Conservation (phyloP, 2,797 vertebrate species). For the Tokudaia tokunoshimensis region DNA sequence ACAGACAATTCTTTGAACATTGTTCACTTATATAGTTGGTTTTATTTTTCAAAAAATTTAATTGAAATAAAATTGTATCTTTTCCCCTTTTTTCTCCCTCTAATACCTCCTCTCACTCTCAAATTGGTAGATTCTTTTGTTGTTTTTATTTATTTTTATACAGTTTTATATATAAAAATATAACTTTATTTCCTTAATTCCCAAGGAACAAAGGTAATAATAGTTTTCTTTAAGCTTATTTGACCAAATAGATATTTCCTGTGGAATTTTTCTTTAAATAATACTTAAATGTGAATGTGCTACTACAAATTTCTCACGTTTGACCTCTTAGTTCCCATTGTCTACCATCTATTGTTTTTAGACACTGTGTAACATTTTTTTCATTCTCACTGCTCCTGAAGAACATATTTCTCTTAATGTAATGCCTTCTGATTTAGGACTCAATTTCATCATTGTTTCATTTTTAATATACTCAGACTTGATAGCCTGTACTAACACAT, state of each 20-base stretch:
- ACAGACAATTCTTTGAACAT: background rate
- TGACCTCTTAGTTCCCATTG: background rate
- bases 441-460: background rate
- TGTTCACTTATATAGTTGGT: background rate
- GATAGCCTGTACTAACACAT: background rate
- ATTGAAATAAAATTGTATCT: background rate
- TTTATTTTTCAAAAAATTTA: background rate
- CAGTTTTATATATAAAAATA: background rate
- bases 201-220: background rate
- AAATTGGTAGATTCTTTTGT: background rate
- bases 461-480: background rate
- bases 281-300: background rate
- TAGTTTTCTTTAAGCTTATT: background rate
- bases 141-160: background rate
- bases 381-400: background rate
- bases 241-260: background rate
- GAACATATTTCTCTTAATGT: background rate
- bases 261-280: background rate
- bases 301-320: background rate
- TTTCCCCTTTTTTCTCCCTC: background rate
- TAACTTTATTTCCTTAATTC: background rate
- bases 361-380: accelerated
- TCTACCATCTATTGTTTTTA: background rate
- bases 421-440: background rate
- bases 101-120: background rate